Conservation (phyloP, 2,888 invertebrate species). For the Drosophila stalkeri region DNA sequence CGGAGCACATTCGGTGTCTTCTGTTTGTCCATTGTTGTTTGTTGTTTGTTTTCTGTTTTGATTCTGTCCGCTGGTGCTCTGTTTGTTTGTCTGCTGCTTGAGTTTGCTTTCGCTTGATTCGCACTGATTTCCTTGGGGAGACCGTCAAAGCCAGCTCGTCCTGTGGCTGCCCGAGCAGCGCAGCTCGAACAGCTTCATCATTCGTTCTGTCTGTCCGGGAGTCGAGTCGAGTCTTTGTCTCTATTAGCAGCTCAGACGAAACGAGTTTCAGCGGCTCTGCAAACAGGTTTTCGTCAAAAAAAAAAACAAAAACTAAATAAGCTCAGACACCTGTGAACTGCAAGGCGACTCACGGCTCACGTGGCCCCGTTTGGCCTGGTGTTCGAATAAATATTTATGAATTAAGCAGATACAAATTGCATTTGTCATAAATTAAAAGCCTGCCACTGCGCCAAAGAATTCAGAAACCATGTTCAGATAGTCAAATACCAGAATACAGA, state of each 20-base stretch:
- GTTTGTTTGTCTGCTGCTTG: constrained; percentile 53
- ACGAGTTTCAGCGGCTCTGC: constrained; percentile 58
- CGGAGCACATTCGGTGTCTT: constrained; percentile 25
- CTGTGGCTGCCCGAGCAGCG: constrained; percentile 18
- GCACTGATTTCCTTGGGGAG: constrained; percentile 72
- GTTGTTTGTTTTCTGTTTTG: constrained; percentile 17
- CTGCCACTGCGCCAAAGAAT: constrained; percentile 39
- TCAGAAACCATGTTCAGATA: constrained; percentile 30
- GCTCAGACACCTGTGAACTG: constrained; percentile 53
- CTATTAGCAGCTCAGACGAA: constrained; percentile 51
- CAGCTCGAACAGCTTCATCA: constrained; percentile 60
- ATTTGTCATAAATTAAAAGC: constrained; percentile 60
- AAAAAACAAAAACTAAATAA: neutral
- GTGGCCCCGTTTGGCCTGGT: constrained; percentile 44
- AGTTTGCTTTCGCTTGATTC: constrained; percentile 46
- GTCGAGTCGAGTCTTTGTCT: constrained; percentile 50
- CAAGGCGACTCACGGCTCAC: constrained; percentile 40
- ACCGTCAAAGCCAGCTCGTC: constrained; percentile 39
- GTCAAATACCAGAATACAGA: constrained; percentile 18
- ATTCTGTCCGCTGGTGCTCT: constrained; percentile 15
- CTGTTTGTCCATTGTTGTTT: constrained; percentile 14
- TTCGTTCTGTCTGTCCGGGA: constrained; percentile 5
- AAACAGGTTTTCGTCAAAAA: constrained; percentile 46
- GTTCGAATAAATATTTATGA: constrained; percentile 65
- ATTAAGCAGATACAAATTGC: constrained; percentile 71